Evolutionary conservation across 2,888 invertebrate genomes (phyloP).

Genomic region (Oxyscelio sp.): DNA sequence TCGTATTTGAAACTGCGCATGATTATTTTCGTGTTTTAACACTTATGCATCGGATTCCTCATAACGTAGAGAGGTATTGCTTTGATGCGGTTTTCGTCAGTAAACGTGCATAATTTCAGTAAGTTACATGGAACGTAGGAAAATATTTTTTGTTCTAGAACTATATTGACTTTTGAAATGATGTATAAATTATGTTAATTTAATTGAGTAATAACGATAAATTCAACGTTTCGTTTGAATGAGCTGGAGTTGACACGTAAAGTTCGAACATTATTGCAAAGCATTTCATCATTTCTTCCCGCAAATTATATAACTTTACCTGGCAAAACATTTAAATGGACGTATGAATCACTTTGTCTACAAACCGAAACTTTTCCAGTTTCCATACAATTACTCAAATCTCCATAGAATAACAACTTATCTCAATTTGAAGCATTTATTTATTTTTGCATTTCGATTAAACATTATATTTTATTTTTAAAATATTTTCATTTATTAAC

Average conservation of each 20-base stretch:
- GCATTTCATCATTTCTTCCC: too few species aligned
- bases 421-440: not conserved
- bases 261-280: constrained; percentile 35
- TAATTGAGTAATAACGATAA: constrained; percentile 66
- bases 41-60: constrained; percentile 41
- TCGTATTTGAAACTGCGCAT: constrained; percentile 22
- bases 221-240: constrained; percentile 66
- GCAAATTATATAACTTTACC: too few species aligned
- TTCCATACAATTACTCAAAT: too few species aligned
- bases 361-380: too few species aligned
- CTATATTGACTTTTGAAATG: constrained; percentile 10
- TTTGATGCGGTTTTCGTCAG: constrained; percentile 57
- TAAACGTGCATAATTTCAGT: constrained; percentile 48
- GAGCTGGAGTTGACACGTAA: constrained; percentile 62
- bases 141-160: constrained; percentile 32
- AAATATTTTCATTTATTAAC: not conserved
- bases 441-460: constrained; percentile 1
- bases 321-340: too few species aligned
- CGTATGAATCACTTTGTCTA: too few species aligned
- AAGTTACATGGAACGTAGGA: constrained; percentile 13
- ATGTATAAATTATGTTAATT: constrained; percentile 30
- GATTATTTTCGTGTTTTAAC: constrained; percentile 58
- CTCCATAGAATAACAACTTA: not conserved
- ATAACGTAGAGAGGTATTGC: constrained; percentile 24
- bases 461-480: not conserved